phyloP scores from a whole-genome alignment of 1,140 invertebrate genomes.

The Drosophila tristis region DNA sequence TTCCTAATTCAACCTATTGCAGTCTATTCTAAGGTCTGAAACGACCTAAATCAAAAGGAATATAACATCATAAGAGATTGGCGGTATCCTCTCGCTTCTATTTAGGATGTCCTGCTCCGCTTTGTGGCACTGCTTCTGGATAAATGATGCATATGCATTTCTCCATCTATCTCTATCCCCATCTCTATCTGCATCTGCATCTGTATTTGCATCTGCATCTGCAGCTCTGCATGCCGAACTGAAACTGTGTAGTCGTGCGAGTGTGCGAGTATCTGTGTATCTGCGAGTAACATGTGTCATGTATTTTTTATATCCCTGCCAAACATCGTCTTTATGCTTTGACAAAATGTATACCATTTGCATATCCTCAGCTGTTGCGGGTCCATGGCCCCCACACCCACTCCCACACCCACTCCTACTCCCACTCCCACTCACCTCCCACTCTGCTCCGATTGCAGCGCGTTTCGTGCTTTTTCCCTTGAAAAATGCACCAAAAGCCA shows the following conservation, averaged over 20 bases:
- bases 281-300: conserved; percentile 66
- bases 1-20: background rate
- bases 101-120: conserved; percentile 1
- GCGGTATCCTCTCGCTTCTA: background rate
- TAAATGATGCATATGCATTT: conserved; percentile 74
- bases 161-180: conserved; percentile 30
- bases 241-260: conserved; percentile 5
- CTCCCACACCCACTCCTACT: background rate
- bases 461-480: conserved; percentile 58
- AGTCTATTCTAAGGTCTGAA: background rate
- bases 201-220: conserved; percentile 29
- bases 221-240: conserved; percentile 18
- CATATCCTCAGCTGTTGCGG: conserved; percentile 56
- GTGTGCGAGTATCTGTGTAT: conserved; percentile 4
- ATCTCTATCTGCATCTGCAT: conserved; percentile 27
- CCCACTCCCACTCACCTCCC: background rate
- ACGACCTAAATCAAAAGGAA: conserved; percentile 34
- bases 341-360: conserved; percentile 79
- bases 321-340: conserved; percentile 81
- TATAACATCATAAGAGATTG: conserved; percentile 28
- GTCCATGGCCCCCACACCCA: background rate
- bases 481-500: conserved; percentile 78
- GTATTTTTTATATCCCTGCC: conserved; percentile 74
- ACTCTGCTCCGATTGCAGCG: conserved; percentile 9
- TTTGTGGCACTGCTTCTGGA: conserved; percentile 27